These are phyloP conservation scores for Drosophila insularis DNA, from an alignment of 1,140 invertebrate species.

Conservation along the genomic window DNA sequence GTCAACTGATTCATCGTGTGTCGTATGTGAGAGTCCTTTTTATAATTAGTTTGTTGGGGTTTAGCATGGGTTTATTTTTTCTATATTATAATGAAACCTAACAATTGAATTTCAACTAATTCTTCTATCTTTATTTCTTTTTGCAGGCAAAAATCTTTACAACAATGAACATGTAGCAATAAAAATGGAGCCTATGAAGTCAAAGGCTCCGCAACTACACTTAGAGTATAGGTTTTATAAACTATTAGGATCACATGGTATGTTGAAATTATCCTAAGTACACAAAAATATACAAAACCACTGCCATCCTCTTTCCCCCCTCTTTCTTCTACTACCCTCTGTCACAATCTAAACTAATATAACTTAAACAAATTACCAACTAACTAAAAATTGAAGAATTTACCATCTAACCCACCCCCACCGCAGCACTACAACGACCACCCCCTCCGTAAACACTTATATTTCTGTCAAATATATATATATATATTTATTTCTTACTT, in stretches of 20 bases:
- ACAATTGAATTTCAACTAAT: conserved; percentile 11
- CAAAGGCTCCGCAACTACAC: conserved; percentile 99
- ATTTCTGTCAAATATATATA: conserved; percentile 5
- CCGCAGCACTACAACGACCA: background rate
- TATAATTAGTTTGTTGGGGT: background rate
- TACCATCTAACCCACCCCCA: background rate
- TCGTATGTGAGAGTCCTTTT: conserved; percentile 7
- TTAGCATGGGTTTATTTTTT: conserved; percentile 11
- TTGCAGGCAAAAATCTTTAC: conserved; percentile 99
- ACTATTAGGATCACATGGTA: conserved; percentile 96
- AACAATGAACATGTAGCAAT: conserved; percentile 99
- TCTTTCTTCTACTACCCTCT: background rate
- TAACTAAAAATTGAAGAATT: background rate
- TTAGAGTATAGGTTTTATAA: conserved; percentile 99
- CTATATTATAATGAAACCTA: no score
- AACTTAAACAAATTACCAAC: background rate
- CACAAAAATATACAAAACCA: conserved; percentile 7
- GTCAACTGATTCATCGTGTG: background rate
- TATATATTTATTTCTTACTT: conserved; percentile 22
- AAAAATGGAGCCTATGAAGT: conserved; percentile 99
- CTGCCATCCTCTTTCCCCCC: background rate
- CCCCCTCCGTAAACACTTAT: background rate
- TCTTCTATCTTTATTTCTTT: conserved; percentile 69
- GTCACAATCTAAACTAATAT: background rate
- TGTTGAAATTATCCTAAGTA: conserved; percentile 80